Percentiles rank a stretch among this genome's conserved stretches.
Evolutionary conservation across 2,888 invertebrate genomes (phyloP).

Genomic region (Cheilosia impressa): DNA sequence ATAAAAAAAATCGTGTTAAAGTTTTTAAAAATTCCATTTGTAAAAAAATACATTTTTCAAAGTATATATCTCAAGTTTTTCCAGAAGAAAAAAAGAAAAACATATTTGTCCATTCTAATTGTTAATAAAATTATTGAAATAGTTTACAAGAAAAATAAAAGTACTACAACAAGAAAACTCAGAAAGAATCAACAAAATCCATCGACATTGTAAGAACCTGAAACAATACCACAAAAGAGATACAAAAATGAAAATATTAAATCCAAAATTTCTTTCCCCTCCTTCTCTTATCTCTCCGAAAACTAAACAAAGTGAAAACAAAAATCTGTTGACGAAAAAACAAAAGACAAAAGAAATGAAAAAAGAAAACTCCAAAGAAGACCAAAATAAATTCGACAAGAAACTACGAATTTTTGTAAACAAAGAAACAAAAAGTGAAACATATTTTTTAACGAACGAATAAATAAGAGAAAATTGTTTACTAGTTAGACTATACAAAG

Average conservation of each 20-base stretch:
- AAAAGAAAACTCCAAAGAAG: slow-evolving; percentile 58
- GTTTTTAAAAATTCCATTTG: slow-evolving; percentile 59
- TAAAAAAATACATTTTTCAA: slow-evolving; percentile 67
- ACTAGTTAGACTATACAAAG: slow-evolving; percentile 61
- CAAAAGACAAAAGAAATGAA: slow-evolving; percentile 3
- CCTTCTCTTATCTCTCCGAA: slow-evolving; percentile 37
- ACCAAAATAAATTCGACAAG: slow-evolving; percentile 62
- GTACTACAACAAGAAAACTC: slow-evolving; percentile 13
- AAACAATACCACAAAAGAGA: slow-evolving; percentile 27
- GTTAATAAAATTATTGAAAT: slow-evolving; percentile 65
- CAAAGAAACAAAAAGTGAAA: slow-evolving; percentile 24
- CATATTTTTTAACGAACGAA: slow-evolving; percentile 61
- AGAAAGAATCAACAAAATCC: slow-evolving; percentile 54
- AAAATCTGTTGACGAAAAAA: slow-evolving; percentile 23
- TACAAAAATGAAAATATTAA: slow-evolving; percentile 17
- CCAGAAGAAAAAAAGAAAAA: slow-evolving; percentile 39
- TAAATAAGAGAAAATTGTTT: slow-evolving; percentile 49
- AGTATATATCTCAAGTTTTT: slow-evolving; percentile 67
- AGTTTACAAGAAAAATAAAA: slow-evolving; percentile 32
- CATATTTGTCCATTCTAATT: slow-evolving; percentile 74
- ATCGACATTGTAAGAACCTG: slow-evolving; percentile 62
- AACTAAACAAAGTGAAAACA: slow-evolving; percentile 6
- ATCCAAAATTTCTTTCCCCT: slow-evolving; percentile 31
- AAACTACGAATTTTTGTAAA: slow-evolving; percentile 63
- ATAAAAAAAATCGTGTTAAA: slow-evolving; percentile 58